phyloP scores from a whole-genome alignment of 2,113 vertebrate genomes.

The Lethenteron reissneri region DNA sequence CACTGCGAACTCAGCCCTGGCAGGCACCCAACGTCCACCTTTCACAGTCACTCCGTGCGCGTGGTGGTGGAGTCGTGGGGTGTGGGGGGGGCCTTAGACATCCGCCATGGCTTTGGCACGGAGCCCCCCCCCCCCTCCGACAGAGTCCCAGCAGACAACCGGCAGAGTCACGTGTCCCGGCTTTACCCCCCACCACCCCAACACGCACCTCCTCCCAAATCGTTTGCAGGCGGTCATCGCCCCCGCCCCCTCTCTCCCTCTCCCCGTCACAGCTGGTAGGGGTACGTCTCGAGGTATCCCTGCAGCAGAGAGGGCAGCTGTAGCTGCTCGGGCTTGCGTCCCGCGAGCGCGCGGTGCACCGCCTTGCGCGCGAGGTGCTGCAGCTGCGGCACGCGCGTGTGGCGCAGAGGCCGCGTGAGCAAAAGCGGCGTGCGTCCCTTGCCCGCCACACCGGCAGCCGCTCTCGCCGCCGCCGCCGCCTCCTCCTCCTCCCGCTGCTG shows the following conservation, averaged over 20 bases:
- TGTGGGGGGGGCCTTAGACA: background rate
- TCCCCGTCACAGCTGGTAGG: slow-evolving; percentile 11
- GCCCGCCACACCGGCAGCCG: slow-evolving; percentile 51
- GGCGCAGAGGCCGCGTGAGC: slow-evolving; percentile 50
- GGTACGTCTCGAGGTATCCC: slow-evolving; percentile 68
- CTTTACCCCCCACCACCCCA: background rate
- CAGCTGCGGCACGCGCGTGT: slow-evolving; percentile 41
- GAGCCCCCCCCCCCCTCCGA: background rate
- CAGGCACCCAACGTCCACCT: too few species aligned
- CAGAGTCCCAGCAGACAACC: background rate
- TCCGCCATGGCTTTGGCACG: background rate
- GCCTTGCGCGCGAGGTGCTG: slow-evolving; percentile 90
- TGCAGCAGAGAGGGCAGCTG: slow-evolving; percentile 57
- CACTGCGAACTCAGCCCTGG: too few species aligned
- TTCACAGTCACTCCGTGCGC: too few species aligned
- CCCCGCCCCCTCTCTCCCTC: background rate
- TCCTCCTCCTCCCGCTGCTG: too few species aligned
- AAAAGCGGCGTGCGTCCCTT: slow-evolving; percentile 52
- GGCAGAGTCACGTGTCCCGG: background rate
- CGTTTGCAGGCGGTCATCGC: too few species aligned
- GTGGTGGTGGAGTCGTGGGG: background rate
- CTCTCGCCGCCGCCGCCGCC: slow-evolving; percentile 38
- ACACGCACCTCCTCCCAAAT: background rate
- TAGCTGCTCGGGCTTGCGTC: slow-evolving; percentile 37
- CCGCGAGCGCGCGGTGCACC: slow-evolving; percentile 59